These are phyloP conservation scores for Stictocephala bisonia DNA, from an alignment of 2,888 invertebrate species.

Conservation along the genomic window DNA sequence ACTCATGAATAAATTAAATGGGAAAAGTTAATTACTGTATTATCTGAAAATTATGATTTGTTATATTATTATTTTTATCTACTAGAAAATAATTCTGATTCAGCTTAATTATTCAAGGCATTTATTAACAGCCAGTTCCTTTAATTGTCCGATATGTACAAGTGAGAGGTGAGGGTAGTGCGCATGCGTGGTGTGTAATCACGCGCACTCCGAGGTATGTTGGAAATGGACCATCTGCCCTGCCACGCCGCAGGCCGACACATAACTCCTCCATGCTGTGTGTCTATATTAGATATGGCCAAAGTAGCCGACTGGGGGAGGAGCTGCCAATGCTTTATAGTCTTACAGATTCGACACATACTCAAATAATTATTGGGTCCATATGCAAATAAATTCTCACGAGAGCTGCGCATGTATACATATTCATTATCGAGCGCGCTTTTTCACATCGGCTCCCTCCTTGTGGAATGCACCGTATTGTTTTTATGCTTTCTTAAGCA, in stretches of 20 bases:
- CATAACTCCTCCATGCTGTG: constrained; percentile 25
- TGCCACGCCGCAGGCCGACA: background rate
- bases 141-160: background rate
- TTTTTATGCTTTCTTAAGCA: too few species aligned
- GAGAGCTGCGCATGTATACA: constrained; percentile 44
- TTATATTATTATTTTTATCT: too few species aligned
- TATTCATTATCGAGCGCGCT: constrained; percentile 44
- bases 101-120: too few species aligned
- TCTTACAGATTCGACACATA: constrained; percentile 46
- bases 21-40: too few species aligned
- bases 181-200: background rate
- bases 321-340: constrained; percentile 41
- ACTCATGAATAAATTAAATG: too few species aligned
- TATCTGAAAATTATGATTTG: too few species aligned
- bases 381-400: constrained; percentile 48
- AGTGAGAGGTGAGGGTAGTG: background rate
- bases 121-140: too few species aligned
- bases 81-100: too few species aligned
- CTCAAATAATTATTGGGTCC: constrained; percentile 45
- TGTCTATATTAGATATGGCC: constrained; percentile 48
- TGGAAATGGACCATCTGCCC: constrained; percentile 30
- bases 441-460: constrained; percentile 29
- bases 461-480: too few species aligned
- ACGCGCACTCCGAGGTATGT: background rate
- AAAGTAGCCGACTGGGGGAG: constrained; percentile 40